Evolutionary conservation across 1,140 invertebrate species (phyloP).

Genomic region (Oreohelix idahoensis): DNA sequence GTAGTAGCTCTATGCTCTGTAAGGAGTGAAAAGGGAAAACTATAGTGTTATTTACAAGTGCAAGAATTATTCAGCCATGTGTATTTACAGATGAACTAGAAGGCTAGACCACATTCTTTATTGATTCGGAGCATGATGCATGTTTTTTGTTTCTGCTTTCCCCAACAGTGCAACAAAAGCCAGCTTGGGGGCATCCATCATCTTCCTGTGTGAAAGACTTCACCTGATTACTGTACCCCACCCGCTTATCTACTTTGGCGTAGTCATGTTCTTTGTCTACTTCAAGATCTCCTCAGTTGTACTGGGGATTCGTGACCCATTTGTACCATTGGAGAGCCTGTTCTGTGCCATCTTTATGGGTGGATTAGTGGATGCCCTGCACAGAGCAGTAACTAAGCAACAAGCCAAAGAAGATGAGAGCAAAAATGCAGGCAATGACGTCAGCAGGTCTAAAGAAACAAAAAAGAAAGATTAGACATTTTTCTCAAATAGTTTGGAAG

Average conservation of each 20-base stretch:
- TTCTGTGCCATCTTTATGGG: slow-evolving; percentile 97
- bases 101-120: too few species aligned
- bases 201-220: slow-evolving; percentile 97
- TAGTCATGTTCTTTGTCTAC: slow-evolving; percentile 99
- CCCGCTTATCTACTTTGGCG: slow-evolving; percentile 96
- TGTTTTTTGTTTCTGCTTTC: too few species aligned
- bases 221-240: slow-evolving; percentile 96
- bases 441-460: slow-evolving; percentile 66
- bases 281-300: slow-evolving; percentile 98
- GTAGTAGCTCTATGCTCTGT: too few species aligned
- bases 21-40: too few species aligned
- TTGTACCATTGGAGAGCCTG: slow-evolving; percentile 98
- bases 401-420: slow-evolving; percentile 57
- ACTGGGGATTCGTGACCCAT: slow-evolving; percentile 97
- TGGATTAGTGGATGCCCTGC: slow-evolving; percentile 96
- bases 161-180: slow-evolving; percentile 92
- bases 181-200: slow-evolving; percentile 92
- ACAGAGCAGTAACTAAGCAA: slow-evolving; percentile 58
- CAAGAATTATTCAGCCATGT: too few species aligned
- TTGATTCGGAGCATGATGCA: too few species aligned
- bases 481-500: not conserved
- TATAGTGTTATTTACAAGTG: too few species aligned
- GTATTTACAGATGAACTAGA: too few species aligned
- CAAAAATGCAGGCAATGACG: slow-evolving; percentile 56
- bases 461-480: slow-evolving; percentile 69